Conservation (phyloP, 2,113 vertebrate genomes). For the Peromyscus polionotus region DNA sequence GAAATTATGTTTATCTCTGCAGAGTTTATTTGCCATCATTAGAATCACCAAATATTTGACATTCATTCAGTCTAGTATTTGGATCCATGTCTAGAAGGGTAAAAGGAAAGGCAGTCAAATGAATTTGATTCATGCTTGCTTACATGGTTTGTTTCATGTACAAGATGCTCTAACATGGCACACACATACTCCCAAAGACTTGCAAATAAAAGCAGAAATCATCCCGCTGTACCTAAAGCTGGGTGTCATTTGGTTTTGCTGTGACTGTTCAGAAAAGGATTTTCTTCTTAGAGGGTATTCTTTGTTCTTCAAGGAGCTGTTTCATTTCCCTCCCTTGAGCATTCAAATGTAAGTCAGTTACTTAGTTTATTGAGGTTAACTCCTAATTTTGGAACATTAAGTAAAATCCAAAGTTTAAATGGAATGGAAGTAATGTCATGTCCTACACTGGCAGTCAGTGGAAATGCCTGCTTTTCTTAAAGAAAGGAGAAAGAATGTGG, state of each 20-base stretch:
- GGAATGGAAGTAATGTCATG: background rate
- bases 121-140: background rate
- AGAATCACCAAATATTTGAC: background rate
- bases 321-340: background rate
- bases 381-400: background rate
- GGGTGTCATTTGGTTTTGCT: background rate
- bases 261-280: background rate
- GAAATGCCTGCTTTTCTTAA: background rate
- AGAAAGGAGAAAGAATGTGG: background rate
- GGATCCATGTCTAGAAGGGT: background rate
- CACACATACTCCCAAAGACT: background rate
- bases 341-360: background rate
- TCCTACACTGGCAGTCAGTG: background rate
- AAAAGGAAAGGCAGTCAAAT: background rate
- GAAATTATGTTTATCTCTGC: background rate
- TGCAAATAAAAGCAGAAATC: background rate
- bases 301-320: background rate
- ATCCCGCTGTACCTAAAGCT: background rate
- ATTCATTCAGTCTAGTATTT: background rate
- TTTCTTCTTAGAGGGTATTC: background rate
- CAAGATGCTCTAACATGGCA: background rate
- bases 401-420: constrained; percentile 14
- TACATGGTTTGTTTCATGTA: background rate
- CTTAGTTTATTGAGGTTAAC: constrained; percentile 6
- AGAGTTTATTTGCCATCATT: constrained; percentile 1